Base-by-base conservation (phyloP, 2,113 vertebrate species). In the Osmerus mordax region DNA sequence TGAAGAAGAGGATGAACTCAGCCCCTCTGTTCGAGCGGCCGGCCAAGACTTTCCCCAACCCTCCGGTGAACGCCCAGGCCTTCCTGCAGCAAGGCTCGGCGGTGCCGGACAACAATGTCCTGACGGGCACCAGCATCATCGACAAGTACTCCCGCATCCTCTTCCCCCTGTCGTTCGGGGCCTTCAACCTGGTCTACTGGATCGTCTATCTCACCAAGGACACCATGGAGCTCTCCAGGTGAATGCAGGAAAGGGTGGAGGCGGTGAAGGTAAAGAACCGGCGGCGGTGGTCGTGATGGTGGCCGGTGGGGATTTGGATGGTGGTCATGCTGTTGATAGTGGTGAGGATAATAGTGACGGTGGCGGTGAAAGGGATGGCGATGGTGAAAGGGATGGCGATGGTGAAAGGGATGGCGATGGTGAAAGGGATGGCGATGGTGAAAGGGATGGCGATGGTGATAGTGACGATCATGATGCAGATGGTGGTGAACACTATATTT, bases 181-280 rank as follows among this genome's bases (percentile, higher is more conserved):
- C 94, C 77, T 98, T 98, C 90, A 98, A 98, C 86, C 83, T 96
- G 5, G 79, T 95, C 9, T 98, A 98, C 82, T 98, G 96, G 96
- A 89, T 93, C 36, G 92, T 93, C 78, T 97, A 98, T 79, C 92
- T 97, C 82, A 93, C 90, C 83, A 96, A 95, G 81, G 95, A 98
- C 82, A 95, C 93, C 15, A 93, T 97, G 94, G 95, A 96, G 86
- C 90, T 65, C 14, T 69, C 82, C 77, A 91, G 88, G 61, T 63
- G 78, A 16, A 32, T 65, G 61, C 29, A n/a, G 63, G 32, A 21
- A 21, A 21, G 19, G 18, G 32, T 51, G 36, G 21, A 13, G 36
- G 66, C 7, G 53, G 41, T 8, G 23, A 23, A 23, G 23, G 25
- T 28, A 28, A 28, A 28, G 25, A 28, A 3, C 25, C 2, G 25